These are phyloP conservation scores for Pseudochirops cupreus DNA, from an alignment of 2,797 vertebrate species.

Conservation along the genomic window DNA sequence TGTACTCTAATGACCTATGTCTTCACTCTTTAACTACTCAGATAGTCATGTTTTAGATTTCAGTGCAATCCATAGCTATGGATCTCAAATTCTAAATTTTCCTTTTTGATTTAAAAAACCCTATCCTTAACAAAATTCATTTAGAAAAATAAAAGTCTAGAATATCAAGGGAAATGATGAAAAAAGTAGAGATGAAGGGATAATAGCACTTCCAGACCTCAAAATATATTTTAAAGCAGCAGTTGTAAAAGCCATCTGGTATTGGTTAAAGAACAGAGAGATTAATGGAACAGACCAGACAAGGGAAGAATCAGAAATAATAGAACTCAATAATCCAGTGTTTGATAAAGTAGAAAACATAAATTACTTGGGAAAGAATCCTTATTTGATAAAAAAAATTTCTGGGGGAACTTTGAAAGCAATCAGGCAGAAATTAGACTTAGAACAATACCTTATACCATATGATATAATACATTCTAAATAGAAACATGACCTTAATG, in stretches of 20 bases:
- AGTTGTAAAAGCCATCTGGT: not conserved
- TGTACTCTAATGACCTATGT: not conserved
- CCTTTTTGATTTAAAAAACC: not conserved
- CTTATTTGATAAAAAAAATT: not conserved
- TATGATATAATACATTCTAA: too few species aligned
- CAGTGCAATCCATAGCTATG: not conserved
- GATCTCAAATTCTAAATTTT: not conserved
- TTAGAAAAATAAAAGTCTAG: not conserved
- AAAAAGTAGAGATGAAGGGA: not conserved
- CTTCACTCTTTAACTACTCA: not conserved
- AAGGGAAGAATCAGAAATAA: not conserved
- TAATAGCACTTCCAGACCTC: not conserved
- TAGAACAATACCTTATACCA: not conserved
- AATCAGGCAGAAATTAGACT: not conserved
- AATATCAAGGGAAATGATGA: not conserved
- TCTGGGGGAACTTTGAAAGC: not conserved
- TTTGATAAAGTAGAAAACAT: not conserved
- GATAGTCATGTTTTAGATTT: not conserved
- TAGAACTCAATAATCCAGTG: not conserved
- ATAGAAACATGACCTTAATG: too few species aligned
- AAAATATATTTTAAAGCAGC: not conserved
- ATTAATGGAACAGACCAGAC: not conserved
- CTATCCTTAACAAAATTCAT: not conserved
- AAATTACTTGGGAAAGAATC: not conserved
- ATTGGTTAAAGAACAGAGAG: not conserved